Conservation (phyloP, 2,797 vertebrate genomes). For the Cephalopachus bancanus region DNA sequence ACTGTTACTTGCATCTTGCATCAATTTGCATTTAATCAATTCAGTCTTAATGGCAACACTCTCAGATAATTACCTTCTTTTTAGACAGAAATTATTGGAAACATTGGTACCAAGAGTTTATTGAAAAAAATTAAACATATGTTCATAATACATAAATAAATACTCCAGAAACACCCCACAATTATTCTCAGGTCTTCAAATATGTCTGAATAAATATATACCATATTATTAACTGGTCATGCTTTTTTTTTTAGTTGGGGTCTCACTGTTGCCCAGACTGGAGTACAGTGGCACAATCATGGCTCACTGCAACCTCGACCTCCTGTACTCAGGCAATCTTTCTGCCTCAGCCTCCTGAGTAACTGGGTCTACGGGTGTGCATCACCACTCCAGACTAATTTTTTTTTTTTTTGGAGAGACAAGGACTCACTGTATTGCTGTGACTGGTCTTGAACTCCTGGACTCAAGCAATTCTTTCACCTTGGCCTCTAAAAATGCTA, state of each 20-base stretch:
- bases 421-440: no score
- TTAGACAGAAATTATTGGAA: slow-evolving; percentile 34
- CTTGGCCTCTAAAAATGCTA: no score
- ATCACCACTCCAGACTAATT: no score
- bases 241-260: neutral
- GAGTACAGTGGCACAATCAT: no score
- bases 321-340: no score
- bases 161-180: slow-evolving; percentile 21
- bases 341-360: no score
- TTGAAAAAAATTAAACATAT: slow-evolving; percentile 60
- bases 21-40: slow-evolving; percentile 67
- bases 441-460: no score
- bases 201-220: slow-evolving; percentile 52
- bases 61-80: slow-evolving; percentile 6
- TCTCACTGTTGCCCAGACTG: no score
- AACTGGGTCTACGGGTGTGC: no score
- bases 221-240: neutral
- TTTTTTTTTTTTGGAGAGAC: no score
- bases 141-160: neutral
- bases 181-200: slow-evolving; percentile 48
- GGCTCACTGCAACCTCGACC: no score
- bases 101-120: neutral
- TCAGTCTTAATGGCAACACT: slow-evolving; percentile 28
- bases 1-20: slow-evolving; percentile 32
- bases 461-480: no score